Evolutionary conservation across 2,888 invertebrate species (phyloP).

Genomic region (Abrostola tripartita): DNA sequence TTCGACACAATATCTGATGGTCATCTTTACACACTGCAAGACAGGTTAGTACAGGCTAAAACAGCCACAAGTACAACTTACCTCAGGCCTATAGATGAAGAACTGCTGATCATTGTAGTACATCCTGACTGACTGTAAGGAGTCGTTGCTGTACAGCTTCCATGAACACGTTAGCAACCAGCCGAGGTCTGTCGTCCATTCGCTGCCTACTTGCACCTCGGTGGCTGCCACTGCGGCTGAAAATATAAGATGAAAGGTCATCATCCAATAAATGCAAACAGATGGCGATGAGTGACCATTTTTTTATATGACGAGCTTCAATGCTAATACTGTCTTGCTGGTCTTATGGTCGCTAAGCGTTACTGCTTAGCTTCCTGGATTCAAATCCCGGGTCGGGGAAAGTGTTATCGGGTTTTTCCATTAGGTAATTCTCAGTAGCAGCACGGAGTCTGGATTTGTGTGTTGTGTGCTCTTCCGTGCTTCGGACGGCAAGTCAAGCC

Average conservation of each 20-base stretch:
- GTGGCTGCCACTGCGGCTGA: slow-evolving; percentile 59
- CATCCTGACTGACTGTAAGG: slow-evolving; percentile 76
- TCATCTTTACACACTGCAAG: no score
- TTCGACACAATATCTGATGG: no score
- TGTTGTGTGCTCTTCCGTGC: no score
- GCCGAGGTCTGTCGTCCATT: slow-evolving; percentile 72
- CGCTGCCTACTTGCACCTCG: slow-evolving; percentile 66
- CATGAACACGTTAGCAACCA: slow-evolving; percentile 77
- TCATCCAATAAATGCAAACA: slow-evolving; percentile 8
- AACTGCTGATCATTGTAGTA: slow-evolving; percentile 73
- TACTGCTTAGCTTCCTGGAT: no score
- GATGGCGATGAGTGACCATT: not conserved
- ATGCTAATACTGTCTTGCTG: no score
- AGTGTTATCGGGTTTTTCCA: no score
- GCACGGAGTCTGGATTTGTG: no score
- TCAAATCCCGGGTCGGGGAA: no score
- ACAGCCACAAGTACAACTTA: slow-evolving; percentile 42
- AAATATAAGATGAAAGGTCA: slow-evolving; percentile 25
- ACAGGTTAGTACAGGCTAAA: not conserved
- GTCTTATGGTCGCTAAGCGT: no score
- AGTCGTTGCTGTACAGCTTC: slow-evolving; percentile 67
- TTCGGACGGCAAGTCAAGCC: no score
- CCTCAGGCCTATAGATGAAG: slow-evolving; percentile 78
- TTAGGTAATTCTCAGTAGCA: no score
- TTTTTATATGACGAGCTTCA: no score